phyloP scores from a whole-genome alignment of 2,113 vertebrate genomes.

The Passer montanus region DNA sequence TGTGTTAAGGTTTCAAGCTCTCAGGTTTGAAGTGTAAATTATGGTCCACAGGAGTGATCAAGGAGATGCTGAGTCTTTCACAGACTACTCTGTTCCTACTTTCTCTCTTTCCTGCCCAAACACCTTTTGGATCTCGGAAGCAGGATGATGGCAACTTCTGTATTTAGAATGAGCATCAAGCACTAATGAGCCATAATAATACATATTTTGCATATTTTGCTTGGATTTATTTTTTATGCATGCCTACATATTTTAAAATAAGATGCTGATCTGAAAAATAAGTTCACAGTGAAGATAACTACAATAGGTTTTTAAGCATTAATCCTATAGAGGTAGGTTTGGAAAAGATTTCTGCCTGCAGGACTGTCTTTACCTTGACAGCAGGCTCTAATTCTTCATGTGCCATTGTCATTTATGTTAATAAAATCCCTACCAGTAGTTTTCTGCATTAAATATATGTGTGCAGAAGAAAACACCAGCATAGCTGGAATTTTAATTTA shows the following conservation, averaged over 20 bases:
- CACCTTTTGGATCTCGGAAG: background rate
- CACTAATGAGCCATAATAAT: constrained; percentile 2
- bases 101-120: background rate
- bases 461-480: background rate
- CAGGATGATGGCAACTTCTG: background rate
- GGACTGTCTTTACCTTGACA: background rate
- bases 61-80: background rate
- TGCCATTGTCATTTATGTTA: background rate
- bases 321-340: background rate
- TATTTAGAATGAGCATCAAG: background rate
- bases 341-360: background rate
- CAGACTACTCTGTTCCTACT: background rate
- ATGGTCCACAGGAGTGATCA: background rate
- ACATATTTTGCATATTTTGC: background rate
- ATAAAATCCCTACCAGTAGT: background rate
- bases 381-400: background rate
- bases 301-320: background rate
- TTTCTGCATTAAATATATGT: background rate
- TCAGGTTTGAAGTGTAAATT: background rate
- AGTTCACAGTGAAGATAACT: background rate
- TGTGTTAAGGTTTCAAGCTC: background rate
- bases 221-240: background rate
- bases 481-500: background rate
- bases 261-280: background rate
- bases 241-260: background rate